These are phyloP conservation scores for Haemorhous mexicanus DNA, from an alignment of 2,113 vertebrate species.

Conservation along the genomic window DNA sequence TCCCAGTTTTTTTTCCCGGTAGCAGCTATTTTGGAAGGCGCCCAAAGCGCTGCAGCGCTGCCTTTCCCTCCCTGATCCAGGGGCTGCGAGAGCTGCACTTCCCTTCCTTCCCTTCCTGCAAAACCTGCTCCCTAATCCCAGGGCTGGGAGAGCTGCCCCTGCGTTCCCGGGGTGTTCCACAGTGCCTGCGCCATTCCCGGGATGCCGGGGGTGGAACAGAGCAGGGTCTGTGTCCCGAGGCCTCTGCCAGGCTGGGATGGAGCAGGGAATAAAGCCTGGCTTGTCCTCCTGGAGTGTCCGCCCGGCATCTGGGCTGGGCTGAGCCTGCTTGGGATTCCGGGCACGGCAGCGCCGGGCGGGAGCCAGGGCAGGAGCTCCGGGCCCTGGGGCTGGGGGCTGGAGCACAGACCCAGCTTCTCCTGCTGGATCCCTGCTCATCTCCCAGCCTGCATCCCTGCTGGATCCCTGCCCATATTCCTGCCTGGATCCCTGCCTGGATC, in stretches of 20 bases:
- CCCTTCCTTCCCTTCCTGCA: not conserved
- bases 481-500: not conserved
- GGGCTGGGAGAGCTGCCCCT: not conserved
- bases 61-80: not conserved
- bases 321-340: slow-evolving; percentile 10
- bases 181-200: not conserved
- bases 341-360: not conserved
- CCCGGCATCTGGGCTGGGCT: not conserved
- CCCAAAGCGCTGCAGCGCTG: slow-evolving; percentile 35
- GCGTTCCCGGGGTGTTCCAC: not conserved
- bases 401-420: not conserved
- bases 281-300: not conserved
- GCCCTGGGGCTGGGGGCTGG: not conserved
- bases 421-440: not conserved
- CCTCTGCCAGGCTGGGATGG: not conserved
- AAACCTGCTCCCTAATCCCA: not conserved
- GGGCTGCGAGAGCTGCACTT: not conserved
- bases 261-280: slow-evolving; percentile 17
- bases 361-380: not conserved
- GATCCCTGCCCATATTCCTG: not conserved
- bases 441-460: not conserved
- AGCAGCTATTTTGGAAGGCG: slow-evolving; percentile 48
- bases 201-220: not conserved
- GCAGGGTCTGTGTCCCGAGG: not conserved
- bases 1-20: not conserved